Base-by-base conservation (phyloP, 2,797 vertebrate genomes). In the Lutjanus argentimaculatus region DNA sequence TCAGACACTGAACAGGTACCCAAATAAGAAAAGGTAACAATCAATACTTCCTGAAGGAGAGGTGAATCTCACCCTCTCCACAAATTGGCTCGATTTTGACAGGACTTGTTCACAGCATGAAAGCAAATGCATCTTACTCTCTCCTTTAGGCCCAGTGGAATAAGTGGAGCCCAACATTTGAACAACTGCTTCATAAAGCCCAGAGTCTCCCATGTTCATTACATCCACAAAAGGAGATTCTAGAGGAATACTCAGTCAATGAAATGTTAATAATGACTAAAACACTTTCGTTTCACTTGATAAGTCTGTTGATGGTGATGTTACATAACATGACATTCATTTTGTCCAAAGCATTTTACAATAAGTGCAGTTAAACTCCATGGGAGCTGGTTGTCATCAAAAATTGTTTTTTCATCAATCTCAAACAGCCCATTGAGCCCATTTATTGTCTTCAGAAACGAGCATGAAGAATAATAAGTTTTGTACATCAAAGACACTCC, bases 1-100 rank as follows among this genome's bases (percentile, higher is more conserved):
- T 85, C 85, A 74, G 51, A 73, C 68, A 51, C 19, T 17, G 42
- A 89, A 58, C 72, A 85, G 82, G 67, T 80, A 30, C 77, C 77
- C 81, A 79, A 89, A 92, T 78, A 75, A 81, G 77, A 82, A 84
- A 82, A 75, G 80, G 66, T 78, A 85, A 86, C 86, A 68, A 89
- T 90, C 85, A 46, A 92, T 92, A 82, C 65, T 76, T 85, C 82
- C 85, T 87, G 85, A 72, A 81, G 77, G 83, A 80, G 78, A 83
- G 89, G 83, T 81, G 84, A 66, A 64, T 17, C 78, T 64, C 70
- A 65, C 61, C n/a, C 81, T 65, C 86, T 73, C 49, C 84, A 80
- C 61, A 85, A 74, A 86, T 85, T 87, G 81, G 77, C 75, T 74
- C 67, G 42, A 83, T 86, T 87, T 82, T 79, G 87, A 86, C 86